phyloP scores from a whole-genome alignment of 2,797 vertebrate genomes.

The Hozukius guyotensis region DNA sequence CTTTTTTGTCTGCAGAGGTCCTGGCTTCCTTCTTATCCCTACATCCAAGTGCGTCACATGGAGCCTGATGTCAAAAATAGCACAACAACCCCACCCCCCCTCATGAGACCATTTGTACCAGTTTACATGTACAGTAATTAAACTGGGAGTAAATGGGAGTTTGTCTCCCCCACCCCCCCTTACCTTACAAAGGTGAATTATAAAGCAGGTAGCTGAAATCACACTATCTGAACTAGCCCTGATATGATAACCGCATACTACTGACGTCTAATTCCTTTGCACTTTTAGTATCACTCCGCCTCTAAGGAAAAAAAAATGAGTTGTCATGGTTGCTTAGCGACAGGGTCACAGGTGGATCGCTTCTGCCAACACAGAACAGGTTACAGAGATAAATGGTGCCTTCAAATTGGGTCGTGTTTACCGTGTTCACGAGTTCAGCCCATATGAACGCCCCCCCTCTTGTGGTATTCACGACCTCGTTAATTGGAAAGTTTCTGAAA shows the following conservation, averaged over 20 bases:
- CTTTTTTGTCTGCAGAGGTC: slow-evolving; percentile 25
- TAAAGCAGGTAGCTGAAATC: background rate
- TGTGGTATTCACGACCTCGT: too few relatives aligned
- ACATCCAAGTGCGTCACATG: slow-evolving; percentile 46
- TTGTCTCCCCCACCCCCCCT: background rate
- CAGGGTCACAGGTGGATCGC: background rate
- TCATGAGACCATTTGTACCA: slow-evolving; percentile 9
- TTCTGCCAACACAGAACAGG: background rate
- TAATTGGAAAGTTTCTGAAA: too few relatives aligned
- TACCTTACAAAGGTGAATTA: background rate
- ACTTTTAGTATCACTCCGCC: background rate
- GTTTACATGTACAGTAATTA: slow-evolving; percentile 22
- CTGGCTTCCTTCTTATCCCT: slow-evolving; percentile 42
- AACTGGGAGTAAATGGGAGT: background rate
- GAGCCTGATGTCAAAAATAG: slow-evolving; percentile 56
- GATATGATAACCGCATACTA: background rate
- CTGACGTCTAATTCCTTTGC: background rate
- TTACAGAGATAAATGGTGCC: background rate
- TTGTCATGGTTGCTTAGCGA: background rate
- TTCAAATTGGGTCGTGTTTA: too few relatives aligned
- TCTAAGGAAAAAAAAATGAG: background rate
- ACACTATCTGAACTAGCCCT: background rate
- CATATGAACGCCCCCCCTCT: too few relatives aligned
- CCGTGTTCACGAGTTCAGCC: too few relatives aligned
- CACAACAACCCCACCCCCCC: slow-evolving; percentile 7